Evolutionary conservation across 2,113 vertebrate genomes (phyloP).

Genomic region (Cathartes aura): DNA sequence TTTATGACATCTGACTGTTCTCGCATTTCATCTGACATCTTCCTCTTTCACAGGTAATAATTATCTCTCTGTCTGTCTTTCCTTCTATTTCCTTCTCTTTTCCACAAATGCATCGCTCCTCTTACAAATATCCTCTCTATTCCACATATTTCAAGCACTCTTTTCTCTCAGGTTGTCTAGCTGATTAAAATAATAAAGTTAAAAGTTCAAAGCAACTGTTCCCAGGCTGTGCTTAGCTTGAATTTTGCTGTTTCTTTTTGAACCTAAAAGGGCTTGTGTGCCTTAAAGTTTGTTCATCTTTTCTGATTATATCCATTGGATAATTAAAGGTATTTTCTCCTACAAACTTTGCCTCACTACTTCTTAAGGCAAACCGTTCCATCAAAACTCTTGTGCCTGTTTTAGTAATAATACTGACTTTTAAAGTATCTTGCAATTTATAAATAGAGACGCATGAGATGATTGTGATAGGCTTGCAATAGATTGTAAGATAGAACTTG

Average conservation of each 20-base stretch:
- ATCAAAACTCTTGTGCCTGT: background rate
- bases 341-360: background rate
- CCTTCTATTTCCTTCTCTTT: background rate
- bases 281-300: background rate
- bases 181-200: background rate
- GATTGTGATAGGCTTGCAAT: background rate
- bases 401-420: background rate
- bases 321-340: background rate
- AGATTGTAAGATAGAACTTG: background rate
- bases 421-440: background rate
- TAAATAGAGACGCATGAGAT: background rate
- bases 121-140: background rate
- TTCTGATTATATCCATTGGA: background rate
- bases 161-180: background rate
- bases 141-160: background rate
- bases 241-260: background rate
- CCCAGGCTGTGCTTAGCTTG: background rate
- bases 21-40: background rate
- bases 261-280: background rate
- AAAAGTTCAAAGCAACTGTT: background rate
- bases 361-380: background rate
- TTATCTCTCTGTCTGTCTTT: background rate
- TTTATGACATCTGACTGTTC: constrained; percentile 18
- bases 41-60: background rate
- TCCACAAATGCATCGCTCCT: background rate